Evolutionary conservation across 2,888 invertebrate genomes (phyloP).

Genomic region (Oscheius myriophilus): DNA sequence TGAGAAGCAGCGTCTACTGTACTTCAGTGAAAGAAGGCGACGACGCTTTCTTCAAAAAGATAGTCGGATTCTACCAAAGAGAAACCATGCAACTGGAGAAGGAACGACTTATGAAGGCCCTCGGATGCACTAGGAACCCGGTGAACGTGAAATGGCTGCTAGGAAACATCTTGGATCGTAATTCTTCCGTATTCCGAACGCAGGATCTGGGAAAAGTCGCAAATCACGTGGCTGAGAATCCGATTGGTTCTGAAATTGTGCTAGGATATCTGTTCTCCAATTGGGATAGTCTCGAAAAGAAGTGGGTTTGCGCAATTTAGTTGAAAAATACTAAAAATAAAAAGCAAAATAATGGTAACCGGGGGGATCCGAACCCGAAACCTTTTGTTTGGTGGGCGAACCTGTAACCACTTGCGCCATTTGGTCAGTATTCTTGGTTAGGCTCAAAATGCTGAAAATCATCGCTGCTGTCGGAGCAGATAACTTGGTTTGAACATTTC

Average conservation of each 20-base stretch:
- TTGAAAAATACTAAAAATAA: neutral
- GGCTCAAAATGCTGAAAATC: too few relatives aligned
- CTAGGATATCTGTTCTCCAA: slow-evolving; percentile 6
- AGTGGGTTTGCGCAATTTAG: neutral
- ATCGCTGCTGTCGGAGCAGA: too few relatives aligned
- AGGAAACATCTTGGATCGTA: neutral
- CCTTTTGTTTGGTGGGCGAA: too few relatives aligned
- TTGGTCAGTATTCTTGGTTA: too few relatives aligned
- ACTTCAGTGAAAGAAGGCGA: neutral
- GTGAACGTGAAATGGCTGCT: slow-evolving; percentile 12
- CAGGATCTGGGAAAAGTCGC: slow-evolving; percentile 3
- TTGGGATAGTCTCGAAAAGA: slow-evolving; percentile 15
- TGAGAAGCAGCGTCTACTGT: slow-evolving; percentile 11
- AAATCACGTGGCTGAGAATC: neutral
- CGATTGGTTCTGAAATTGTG: neutral
- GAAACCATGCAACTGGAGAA: slow-evolving; percentile 8
- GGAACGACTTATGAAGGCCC: slow-evolving; percentile 3
- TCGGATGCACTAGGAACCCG: slow-evolving; percentile 1
- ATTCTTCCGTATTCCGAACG: slow-evolving; percentile 1
- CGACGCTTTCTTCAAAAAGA: slow-evolving; percentile 3
- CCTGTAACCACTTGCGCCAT: too few relatives aligned
- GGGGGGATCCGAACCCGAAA: too few relatives aligned
- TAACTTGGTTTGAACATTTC: too few relatives aligned
- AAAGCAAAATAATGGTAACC: too few relatives aligned
- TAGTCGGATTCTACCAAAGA: neutral